These are phyloP conservation scores for Tenodera sinensis DNA, from an alignment of 2,888 invertebrate species.

Conservation along the genomic window DNA sequence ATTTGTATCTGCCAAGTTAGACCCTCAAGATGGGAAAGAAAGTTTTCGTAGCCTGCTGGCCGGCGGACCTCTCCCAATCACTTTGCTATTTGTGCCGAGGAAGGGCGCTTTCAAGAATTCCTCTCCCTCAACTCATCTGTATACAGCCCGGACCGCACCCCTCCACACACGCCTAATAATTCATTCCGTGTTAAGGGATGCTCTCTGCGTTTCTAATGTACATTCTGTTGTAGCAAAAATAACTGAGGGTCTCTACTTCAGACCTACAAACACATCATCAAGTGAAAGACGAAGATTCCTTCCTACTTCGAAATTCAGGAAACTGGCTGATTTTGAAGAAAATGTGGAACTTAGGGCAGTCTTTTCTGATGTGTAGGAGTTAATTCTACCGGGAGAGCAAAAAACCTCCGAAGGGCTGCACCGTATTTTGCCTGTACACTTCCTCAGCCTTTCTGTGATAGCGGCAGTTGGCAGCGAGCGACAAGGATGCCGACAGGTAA, in stretches of 20 bases:
- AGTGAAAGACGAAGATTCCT: too few species aligned
- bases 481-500: too few species aligned
- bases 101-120: slow-evolving; percentile 4
- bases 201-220: not conserved
- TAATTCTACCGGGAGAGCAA: too few species aligned
- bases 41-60: slow-evolving; percentile 19
- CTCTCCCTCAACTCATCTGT: not conserved
- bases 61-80: slow-evolving; percentile 24
- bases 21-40: not conserved
- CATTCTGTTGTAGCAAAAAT: not conserved
- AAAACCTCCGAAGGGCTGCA: too few species aligned
- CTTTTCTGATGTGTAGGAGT: too few species aligned
- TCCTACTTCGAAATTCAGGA: too few species aligned
- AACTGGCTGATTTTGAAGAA: too few species aligned
- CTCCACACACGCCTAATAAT: slow-evolving; percentile 27
- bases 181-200: slow-evolving; percentile 20
- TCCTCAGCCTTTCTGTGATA: too few species aligned
- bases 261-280: not conserved
- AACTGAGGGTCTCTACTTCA: not conserved
- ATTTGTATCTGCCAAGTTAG: slow-evolving; percentile 34
- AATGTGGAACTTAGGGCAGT: too few species aligned
- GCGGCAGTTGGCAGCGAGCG: too few species aligned
- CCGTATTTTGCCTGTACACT: too few species aligned
- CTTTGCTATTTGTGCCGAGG: slow-evolving; percentile 30
- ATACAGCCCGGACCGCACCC: not conserved